Conservation (phyloP, 2,888 invertebrate species). For the Phaedon cochleariae region DNA sequence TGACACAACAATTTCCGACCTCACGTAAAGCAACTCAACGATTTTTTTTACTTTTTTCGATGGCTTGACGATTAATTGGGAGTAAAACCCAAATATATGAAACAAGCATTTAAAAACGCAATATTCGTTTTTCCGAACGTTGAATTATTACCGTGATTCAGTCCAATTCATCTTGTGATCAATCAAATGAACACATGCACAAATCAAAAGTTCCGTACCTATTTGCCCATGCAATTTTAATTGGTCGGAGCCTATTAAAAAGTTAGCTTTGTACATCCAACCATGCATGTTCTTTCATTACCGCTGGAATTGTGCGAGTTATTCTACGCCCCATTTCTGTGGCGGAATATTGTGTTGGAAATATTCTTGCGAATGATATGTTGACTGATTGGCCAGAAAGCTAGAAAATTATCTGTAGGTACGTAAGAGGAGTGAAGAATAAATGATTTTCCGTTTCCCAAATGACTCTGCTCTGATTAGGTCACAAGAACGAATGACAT, state of each 20-base stretch:
- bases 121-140: neutral
- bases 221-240: constrained; percentile 43
- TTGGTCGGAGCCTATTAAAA: constrained; percentile 37
- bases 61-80: no score
- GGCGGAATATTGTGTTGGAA: neutral
- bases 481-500: no score
- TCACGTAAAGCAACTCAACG: no score
- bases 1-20: no score
- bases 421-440: no score
- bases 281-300: constrained; percentile 27
- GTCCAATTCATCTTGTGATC: constrained; percentile 18
- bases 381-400: neutral
- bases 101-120: neutral
- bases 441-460: no score
- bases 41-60: no score
- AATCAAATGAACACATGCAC: constrained; percentile 35
- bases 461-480: no score
- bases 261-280: constrained; percentile 29
- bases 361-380: no score
- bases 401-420: neutral
- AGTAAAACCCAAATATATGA: no score
- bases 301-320: neutral
- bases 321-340: neutral
- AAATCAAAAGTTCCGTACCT: constrained; percentile 38
- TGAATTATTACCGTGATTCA: neutral